Conservation (phyloP, 1,140 invertebrate genomes). For the Carposina sasakii region DNA sequence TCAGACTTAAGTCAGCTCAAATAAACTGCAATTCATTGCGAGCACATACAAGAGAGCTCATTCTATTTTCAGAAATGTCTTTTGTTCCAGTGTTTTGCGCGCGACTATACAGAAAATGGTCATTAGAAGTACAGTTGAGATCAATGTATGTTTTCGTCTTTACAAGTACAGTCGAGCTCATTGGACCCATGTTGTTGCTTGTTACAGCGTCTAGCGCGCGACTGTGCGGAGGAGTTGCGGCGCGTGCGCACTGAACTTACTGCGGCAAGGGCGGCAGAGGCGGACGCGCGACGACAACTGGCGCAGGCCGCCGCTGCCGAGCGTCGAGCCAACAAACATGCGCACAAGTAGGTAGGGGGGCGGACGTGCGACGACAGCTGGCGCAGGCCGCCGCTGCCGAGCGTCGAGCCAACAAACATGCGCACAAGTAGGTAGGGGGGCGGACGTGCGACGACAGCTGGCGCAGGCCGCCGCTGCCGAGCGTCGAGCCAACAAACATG, state of each 20-base stretch:
- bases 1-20: too few species aligned
- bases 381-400: slow-evolving; percentile 89
- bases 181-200: too few species aligned
- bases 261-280: slow-evolving; percentile 34
- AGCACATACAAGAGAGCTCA: too few species aligned
- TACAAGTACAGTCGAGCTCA: too few species aligned
- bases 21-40: too few species aligned
- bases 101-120: too few species aligned
- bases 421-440: slow-evolving; percentile 82
- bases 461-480: slow-evolving; percentile 89
- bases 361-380: slow-evolving; percentile 43
- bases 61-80: too few species aligned
- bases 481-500: slow-evolving; percentile 81
- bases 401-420: slow-evolving; percentile 81
- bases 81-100: too few species aligned
- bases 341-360: slow-evolving; percentile 82
- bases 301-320: slow-evolving; percentile 76
- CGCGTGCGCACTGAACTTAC: slow-evolving; percentile 39
- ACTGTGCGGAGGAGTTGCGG: slow-evolving; percentile 41
- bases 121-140: too few species aligned
- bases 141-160: too few species aligned
- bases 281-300: slow-evolving; percentile 41
- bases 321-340: slow-evolving; percentile 81
- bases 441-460: slow-evolving; percentile 43
- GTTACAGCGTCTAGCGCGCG: slow-evolving; percentile 24